These are phyloP conservation scores for Conistra vaccinii DNA, from an alignment of 2,888 invertebrate species.

Conservation along the genomic window DNA sequence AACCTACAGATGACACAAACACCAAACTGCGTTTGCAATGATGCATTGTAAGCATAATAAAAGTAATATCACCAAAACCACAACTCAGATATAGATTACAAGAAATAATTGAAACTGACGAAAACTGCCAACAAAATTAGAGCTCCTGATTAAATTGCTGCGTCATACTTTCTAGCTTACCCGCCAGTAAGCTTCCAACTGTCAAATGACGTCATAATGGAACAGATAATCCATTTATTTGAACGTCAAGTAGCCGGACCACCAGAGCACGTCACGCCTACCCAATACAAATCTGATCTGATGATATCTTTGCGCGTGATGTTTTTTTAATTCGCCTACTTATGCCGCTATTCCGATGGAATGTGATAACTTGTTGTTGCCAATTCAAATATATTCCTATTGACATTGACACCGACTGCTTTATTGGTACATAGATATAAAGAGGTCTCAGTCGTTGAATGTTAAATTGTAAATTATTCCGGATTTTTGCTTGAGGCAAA, in stretches of 20 bases:
- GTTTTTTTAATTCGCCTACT: conserved; percentile 72
- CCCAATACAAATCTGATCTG: conserved; percentile 73
- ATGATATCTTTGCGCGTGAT: conserved; percentile 72
- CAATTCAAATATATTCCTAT: conserved; percentile 70
- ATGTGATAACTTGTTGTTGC: conserved; percentile 72
- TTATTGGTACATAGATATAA: conserved; percentile 63
- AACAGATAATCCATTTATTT: conserved; percentile 59
- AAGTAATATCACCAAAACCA: neutral
- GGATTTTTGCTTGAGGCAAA: conserved; percentile 52
- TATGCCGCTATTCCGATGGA: conserved; percentile 60
- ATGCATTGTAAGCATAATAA: neutral
- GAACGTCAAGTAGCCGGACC: conserved; percentile 65
- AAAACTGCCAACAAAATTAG: conserved; percentile 12
- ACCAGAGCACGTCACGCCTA: conserved; percentile 71
- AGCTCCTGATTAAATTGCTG: conserved; percentile 15
- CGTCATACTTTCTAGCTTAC: conserved; percentile 42
- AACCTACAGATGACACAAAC: neutral
- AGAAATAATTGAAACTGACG: conserved; percentile 14
- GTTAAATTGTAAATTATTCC: conserved; percentile 63
- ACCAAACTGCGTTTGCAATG: neutral
- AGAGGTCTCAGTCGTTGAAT: conserved; percentile 59
- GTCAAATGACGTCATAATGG: conserved; percentile 54
- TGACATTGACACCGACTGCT: conserved; percentile 64
- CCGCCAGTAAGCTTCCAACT: conserved; percentile 37
- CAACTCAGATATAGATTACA: neutral